Conservation (phyloP, 2,888 invertebrate genomes). For the Drosophila koepferae region DNA sequence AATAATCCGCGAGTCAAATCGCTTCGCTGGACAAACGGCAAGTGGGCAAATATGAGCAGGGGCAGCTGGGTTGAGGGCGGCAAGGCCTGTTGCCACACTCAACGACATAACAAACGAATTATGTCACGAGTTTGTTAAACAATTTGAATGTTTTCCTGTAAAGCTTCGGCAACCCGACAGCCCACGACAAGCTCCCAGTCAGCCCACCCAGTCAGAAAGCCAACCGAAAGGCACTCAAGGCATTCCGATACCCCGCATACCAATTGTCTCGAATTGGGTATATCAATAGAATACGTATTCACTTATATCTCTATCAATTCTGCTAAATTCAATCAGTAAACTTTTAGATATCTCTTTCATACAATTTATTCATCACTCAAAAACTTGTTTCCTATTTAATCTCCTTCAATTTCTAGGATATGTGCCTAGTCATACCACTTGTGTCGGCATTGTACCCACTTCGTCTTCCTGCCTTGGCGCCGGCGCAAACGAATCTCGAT, state of each 20-base stretch:
- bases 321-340: neutral
- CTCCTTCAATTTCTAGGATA: conserved; percentile 12
- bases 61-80: neutral
- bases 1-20: conserved; percentile 51
- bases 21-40: conserved; percentile 46
- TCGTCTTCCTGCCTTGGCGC: conserved; percentile 66
- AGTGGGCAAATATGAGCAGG: neutral
- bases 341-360: neutral
- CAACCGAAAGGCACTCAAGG: conserved; percentile 31
- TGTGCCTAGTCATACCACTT: neutral
- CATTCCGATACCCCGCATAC: conserved; percentile 33
- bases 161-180: conserved; percentile 12
- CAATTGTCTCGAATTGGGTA: neutral
- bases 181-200: conserved; percentile 13
- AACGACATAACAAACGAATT: conserved; percentile 70
- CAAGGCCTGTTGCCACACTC: conserved; percentile 39
- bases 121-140: conserved; percentile 73
- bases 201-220: conserved; percentile 37
- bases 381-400: neutral
- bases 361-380: neutral
- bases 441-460: neutral
- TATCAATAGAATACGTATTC: neutral
- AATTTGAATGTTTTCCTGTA: conserved; percentile 65
- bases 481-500: conserved; percentile 56
- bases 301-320: neutral